Conservation (phyloP, 2,888 invertebrate genomes). For the Diloba caeruleocephala region DNA sequence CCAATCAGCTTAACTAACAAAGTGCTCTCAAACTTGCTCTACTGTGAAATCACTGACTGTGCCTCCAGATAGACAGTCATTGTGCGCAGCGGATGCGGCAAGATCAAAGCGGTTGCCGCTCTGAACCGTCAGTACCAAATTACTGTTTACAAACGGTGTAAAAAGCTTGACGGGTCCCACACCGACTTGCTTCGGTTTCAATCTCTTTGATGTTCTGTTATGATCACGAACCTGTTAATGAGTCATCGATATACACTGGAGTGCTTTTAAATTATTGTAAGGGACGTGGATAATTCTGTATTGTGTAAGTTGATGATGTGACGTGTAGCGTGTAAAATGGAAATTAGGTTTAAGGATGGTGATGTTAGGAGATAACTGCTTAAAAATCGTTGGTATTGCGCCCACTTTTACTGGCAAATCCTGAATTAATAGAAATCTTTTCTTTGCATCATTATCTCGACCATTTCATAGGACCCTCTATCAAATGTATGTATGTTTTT, state of each 20-base stretch:
- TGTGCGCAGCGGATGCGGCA: constrained; percentile 83
- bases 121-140: constrained; percentile 70
- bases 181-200: constrained; percentile 61
- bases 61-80: constrained; percentile 71
- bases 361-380: constrained; percentile 27
- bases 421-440: too few species aligned
- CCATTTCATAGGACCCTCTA: too few species aligned
- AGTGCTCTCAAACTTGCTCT: constrained; percentile 51
- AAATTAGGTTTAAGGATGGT: constrained; percentile 44
- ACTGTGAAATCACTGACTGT: constrained; percentile 59
- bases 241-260: constrained; percentile 64
- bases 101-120: constrained; percentile 74
- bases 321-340: constrained; percentile 37
- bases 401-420: too few species aligned
- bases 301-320: constrained; percentile 44
- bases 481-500: background rate
- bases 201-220: constrained; percentile 66
- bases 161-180: constrained; percentile 78
- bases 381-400: too few species aligned
- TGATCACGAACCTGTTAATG: constrained; percentile 63
- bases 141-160: constrained; percentile 78
- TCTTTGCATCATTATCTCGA: too few species aligned
- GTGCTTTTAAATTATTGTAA: constrained; percentile 59
- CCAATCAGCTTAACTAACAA: constrained; percentile 52
- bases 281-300: constrained; percentile 55